Percentiles rank a stretch among this genome's conserved stretches.
These are phyloP conservation scores for Stenodema calcarata DNA, from an alignment of 2,888 invertebrate genomes.

Conservation along the genomic window DNA sequence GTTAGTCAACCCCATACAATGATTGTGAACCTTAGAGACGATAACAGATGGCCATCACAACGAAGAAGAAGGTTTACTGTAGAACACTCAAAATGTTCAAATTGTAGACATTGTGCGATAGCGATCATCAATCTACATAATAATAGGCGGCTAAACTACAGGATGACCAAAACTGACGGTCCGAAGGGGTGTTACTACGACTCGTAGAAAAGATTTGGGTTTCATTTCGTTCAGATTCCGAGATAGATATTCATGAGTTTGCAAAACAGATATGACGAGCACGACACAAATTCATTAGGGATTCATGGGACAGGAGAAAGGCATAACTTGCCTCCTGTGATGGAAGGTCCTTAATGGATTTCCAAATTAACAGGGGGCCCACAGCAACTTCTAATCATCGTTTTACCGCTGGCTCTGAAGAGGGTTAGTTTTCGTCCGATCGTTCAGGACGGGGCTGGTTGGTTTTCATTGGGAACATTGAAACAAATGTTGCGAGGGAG, in stretches of 20 bases:
- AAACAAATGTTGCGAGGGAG: conserved; percentile 5
- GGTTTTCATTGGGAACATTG: not conserved
- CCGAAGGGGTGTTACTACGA: not conserved
- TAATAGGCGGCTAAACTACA: too few species aligned
- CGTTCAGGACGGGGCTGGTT: not conserved
- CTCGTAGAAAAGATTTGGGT: not conserved
- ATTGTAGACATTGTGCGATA: too few species aligned
- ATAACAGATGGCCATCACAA: too few species aligned
- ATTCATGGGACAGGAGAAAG: not conserved
- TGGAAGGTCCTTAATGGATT: not conserved
- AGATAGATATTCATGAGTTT: conserved; percentile 7
- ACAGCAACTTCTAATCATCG: not conserved
- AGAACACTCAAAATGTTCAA: too few species aligned
- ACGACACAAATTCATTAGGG: conserved; percentile 1
- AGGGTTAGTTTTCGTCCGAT: not conserved
- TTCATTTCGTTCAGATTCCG: not conserved
- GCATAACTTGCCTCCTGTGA: not conserved
- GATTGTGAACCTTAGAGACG: too few species aligned
- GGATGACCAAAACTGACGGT: not conserved
- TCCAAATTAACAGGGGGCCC: conserved; percentile 6
- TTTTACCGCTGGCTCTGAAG: not conserved
- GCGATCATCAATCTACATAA: too few species aligned
- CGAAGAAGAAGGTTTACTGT: too few species aligned
- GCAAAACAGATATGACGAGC: not conserved
- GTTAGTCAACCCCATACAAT: too few species aligned